A percentile compares a stretch with the other conserved stretches of the same genome.
Evolutionary conservation across 2,797 vertebrate genomes (phyloP).

Genomic region (Tauraco hartlaubi): DNA sequence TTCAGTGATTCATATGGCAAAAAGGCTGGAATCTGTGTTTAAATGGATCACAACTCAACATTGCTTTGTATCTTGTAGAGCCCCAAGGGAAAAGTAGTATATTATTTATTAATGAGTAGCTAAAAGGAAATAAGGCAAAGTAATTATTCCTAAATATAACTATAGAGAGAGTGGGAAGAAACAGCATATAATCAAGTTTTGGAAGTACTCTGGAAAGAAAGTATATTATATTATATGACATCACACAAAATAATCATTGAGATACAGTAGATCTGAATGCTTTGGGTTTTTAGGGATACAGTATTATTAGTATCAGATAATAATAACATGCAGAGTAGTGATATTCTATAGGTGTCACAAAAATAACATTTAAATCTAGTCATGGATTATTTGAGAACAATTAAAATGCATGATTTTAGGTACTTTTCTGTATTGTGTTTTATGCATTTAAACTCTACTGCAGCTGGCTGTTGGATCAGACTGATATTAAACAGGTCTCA

Average conservation of each 20-base stretch:
- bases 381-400: not conserved
- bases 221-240: not conserved
- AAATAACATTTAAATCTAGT: not conserved
- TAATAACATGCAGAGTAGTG: not conserved
- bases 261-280: not conserved
- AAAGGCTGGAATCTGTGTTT: not conserved
- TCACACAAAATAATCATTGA: not conserved
- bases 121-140: not conserved
- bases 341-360: not conserved
- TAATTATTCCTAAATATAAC: not conserved
- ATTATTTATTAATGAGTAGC: not conserved
- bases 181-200: not conserved
- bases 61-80: not conserved
- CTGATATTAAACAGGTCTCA: not conserved
- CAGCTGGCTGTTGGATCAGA: no score
- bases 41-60: not conserved
- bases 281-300: not conserved
- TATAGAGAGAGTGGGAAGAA: not conserved
- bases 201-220: not conserved
- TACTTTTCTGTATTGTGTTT: not conserved
- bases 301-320: not conserved
- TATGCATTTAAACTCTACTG: not conserved
- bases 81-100: not conserved
- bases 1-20: not conserved
- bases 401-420: not conserved